Evolutionary conservation across 2,113 vertebrate genomes (phyloP).

Genomic region (Barbus barbus): DNA sequence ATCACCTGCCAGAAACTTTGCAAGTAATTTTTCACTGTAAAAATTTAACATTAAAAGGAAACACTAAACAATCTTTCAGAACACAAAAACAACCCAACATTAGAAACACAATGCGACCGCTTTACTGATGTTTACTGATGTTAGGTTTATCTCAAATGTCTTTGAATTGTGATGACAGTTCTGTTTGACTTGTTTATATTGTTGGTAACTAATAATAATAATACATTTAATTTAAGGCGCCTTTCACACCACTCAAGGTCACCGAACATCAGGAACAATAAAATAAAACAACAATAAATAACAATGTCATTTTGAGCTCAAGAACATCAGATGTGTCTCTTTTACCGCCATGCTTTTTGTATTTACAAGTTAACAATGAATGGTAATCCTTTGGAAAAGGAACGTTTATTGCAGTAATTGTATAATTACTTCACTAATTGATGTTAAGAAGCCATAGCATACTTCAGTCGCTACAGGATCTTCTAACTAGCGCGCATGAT

Average conservation of each 20-base stretch:
- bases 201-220: too few relatives aligned
- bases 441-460: constrained; percentile 78
- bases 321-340: background rate
- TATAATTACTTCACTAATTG: constrained; percentile 82
- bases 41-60: background rate
- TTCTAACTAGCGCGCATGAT: constrained; percentile 68
- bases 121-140: background rate
- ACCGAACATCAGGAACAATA: too few relatives aligned
- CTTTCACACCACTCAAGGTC: too few relatives aligned
- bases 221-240: too few relatives aligned
- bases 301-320: background rate
- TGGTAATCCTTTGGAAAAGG: constrained; percentile 53
- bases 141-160: background rate
- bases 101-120: background rate
- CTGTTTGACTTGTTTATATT: background rate
- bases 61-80: background rate
- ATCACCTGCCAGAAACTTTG: background rate
- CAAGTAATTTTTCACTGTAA: background rate
- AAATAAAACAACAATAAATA: too few relatives aligned
- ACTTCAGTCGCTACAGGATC: constrained; percentile 72
- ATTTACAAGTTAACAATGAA: constrained; percentile 73
- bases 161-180: background rate
- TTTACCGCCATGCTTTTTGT: constrained; percentile 46
- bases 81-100: background rate
- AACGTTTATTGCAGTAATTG: constrained; percentile 81